Conservation (phyloP, 2,888 invertebrate genomes). For the Pristionchus japonicus region DNA sequence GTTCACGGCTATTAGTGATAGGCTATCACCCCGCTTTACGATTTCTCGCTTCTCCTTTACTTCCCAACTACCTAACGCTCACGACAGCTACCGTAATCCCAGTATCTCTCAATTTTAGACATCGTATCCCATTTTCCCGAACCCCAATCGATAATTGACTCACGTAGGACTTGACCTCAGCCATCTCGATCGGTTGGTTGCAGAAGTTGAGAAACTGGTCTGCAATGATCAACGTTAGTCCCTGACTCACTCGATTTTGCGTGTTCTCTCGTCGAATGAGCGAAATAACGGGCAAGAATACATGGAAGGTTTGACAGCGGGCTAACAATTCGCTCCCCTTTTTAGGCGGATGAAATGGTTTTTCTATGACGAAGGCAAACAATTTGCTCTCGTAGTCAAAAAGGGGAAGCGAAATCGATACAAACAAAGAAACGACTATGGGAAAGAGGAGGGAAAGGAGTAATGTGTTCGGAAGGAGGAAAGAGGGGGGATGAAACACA, state of each 20-base stretch:
- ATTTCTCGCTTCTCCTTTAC: neutral
- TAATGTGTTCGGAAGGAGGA: slow-evolving; percentile 24
- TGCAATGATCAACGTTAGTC: neutral
- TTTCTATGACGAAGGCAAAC: slow-evolving; percentile 36
- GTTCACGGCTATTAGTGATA: too few species aligned
- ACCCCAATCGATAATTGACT: slow-evolving; percentile 49
- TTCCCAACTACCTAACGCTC: neutral
- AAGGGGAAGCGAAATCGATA: slow-evolving; percentile 32
- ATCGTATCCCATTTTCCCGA: neutral
- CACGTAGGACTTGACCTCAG: slow-evolving; percentile 64
- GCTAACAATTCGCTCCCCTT: neutral
- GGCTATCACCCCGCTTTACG: slow-evolving; percentile 4
- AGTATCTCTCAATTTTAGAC: neutral
- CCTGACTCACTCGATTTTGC: neutral
- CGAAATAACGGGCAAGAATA: neutral
- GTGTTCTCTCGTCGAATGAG: neutral
- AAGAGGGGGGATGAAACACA: neutral
- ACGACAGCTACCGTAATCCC: slow-evolving; percentile 35
- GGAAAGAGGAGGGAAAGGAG: neutral
- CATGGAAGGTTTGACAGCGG: neutral
- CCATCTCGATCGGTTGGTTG: slow-evolving; percentile 49
- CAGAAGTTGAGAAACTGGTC: slow-evolving; percentile 34
- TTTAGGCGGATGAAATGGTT: slow-evolving; percentile 10
- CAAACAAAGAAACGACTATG: slow-evolving; percentile 33
- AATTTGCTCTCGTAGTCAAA: neutral